Evolutionary conservation across 92 coral and sea anemone genomes (phyloP), one percentile per base, ranked within the genome.

Genomic region (Heteractis magnifica): DNA sequence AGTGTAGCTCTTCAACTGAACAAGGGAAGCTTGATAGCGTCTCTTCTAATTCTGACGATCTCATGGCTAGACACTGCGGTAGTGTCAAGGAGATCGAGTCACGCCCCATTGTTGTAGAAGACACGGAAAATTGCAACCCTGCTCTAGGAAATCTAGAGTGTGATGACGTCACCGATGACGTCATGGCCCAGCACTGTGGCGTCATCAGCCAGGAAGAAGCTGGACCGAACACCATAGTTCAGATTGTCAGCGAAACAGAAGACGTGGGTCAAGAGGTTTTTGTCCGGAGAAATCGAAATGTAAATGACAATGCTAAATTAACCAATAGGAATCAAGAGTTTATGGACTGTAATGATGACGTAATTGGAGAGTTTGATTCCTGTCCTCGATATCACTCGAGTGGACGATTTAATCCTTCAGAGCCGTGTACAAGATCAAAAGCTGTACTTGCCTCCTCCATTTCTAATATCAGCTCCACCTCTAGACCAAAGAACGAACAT

Each of bases 341-440:
- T 19, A 51, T n/a, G 6, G 80, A 49, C 20, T 50, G 23, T 12
- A 56, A 82, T 58, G 89, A 89, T 71, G 89, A 80, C 71, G 75
- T 93, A 10, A 52, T 91, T 12, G 90, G 89, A 10, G 92, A 91
- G 80, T 87, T 74, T 73, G 93, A 91, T 80, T 84, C 89, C 21
- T 91, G 84, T 21, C 86, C 90, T 52, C 84, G 91, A 14, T 78
- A 41, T 44, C 86, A 49, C 1, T 77, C 41, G 9, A 83, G 91
- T 9, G 91, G 82, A 23, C 77, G 75, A 59, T 76, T 83, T 64
- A 75, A 74, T n/a, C 55, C 87, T 49, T 81, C 81, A 51, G 81
- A 49, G 5, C 77, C 86, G 44, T 82, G 75, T 18, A 80, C 73
- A 20, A 70, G 77, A 48, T 72, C 77, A 21, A 77, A 51, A 8